Evolutionary conservation across 2,888 invertebrate species (phyloP).

Genomic region (Melieria picta): DNA sequence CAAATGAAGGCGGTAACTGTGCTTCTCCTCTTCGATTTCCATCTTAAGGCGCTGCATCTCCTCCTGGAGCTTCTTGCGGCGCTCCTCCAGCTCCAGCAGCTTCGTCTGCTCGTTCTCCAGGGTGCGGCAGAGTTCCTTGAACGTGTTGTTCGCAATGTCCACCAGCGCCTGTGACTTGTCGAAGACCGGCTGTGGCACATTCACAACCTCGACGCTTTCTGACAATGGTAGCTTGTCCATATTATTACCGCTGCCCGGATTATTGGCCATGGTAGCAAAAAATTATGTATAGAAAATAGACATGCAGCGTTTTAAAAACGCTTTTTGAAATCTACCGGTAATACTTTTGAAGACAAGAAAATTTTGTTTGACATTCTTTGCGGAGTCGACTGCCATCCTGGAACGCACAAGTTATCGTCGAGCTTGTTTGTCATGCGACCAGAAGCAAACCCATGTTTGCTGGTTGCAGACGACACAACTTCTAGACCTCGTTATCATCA

Average conservation of each 20-base stretch:
- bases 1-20: constrained; percentile 40
- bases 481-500: no score
- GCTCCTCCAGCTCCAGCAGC: constrained; percentile 47
- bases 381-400: background rate
- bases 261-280: constrained; percentile 16
- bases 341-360: constrained; percentile 24
- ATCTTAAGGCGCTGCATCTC: constrained; percentile 48
- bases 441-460: no score
- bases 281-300: background rate
- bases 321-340: background rate
- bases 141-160: constrained; percentile 45
- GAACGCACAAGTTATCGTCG: no score
- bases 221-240: constrained; percentile 15
- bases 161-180: constrained; percentile 41
- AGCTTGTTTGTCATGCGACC: no score
- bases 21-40: constrained; percentile 48
- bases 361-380: constrained; percentile 30
- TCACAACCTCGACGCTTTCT: background rate
- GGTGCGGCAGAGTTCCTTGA: constrained; percentile 46
- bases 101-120: constrained; percentile 48
- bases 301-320: no score
- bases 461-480: no score
- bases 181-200: constrained; percentile 10
- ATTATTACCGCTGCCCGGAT: constrained; percentile 12
- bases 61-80: constrained; percentile 46